Evolutionary conservation across 2,888 invertebrate species (phyloP), one percentile per base, ranked within the genome.

Genomic region (Agonum fuliginosum): DNA sequence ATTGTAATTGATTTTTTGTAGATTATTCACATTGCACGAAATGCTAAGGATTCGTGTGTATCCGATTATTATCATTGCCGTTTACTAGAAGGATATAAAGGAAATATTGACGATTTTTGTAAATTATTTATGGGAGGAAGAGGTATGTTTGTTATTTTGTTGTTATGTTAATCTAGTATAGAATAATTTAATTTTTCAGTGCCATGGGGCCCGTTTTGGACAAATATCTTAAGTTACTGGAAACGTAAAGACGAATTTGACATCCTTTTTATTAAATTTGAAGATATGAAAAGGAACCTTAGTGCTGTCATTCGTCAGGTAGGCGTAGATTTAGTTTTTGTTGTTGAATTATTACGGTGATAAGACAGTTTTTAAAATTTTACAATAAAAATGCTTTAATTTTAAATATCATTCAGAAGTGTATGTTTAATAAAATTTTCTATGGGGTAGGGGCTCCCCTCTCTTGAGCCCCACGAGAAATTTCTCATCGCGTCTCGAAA

Each of bases 1-100:
- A n/a, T n/a, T n/a, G n/a, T n/a, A n/a, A n/a, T n/a, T n/a, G n/a
- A n/a, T 80, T 88, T 5, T 85, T 86, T 80, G 86, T 85, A 86
- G 91, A 91, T 94, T 2, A 88, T 94, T 19, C 94, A 94, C 82
- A 91, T 93, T 0, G 90, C 91, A 0, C 89, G 94, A 81, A 93
- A 94, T 83, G 91, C 93, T 0, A 91, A 93, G 81, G 94, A 94
- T 83, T 91, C 92, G 0, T 89, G 90, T 1, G 90, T 94, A 0
- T 94, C 94, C 0, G 92, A 91, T 81, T 94, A 89, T 83, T 91
- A 92, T 82, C 89, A 93, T 75, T 90, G 91, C 81, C 90, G 89
- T 79, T 87, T 92, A 82, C 85, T 91, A 24, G 87, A 89, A 58
- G 86, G 91, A 0, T 88, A 89, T 81, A 87, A 85, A 17, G 89